Evolutionary conservation across 2,797 vertebrate genomes (phyloP).

Genomic region (Syngnathus rostellatus): DNA sequence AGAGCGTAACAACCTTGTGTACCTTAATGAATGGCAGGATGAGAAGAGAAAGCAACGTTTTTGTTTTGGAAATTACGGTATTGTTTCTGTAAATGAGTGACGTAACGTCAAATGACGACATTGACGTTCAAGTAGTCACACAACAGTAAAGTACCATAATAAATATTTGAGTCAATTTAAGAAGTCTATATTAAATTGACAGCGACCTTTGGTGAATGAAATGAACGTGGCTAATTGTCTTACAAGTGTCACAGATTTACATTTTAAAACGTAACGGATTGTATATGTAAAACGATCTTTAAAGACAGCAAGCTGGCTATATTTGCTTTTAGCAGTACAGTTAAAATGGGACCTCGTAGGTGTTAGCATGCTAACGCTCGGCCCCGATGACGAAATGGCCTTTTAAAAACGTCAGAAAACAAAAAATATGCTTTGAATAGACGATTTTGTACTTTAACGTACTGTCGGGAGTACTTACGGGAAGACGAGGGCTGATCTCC

Average conservation of each 20-base stretch:
- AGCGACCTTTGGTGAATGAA: background rate
- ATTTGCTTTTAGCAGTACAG: background rate
- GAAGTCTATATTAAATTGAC: background rate
- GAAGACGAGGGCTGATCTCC: slow-evolving; percentile 86
- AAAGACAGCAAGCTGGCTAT: slow-evolving; percentile 9
- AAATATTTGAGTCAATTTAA: background rate
- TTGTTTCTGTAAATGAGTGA: background rate
- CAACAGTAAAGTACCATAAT: background rate
- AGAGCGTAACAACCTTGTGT: slow-evolving; percentile 17
- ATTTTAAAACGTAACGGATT: background rate
- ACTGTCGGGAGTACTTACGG: slow-evolving; percentile 67
- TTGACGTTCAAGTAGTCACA: background rate
- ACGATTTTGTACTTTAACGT: background rate
- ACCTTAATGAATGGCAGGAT: slow-evolving; percentile 7
- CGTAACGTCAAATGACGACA: background rate
- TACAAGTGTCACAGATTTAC: background rate
- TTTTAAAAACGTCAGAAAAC: fast-evolving
- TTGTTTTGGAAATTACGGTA: slow-evolving; percentile 10
- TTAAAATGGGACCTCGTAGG: slow-evolving; percentile 20
- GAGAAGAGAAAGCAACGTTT: slow-evolving; percentile 19
- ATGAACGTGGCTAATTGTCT: background rate
- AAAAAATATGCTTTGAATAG: background rate
- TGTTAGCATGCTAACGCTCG: slow-evolving; percentile 43
- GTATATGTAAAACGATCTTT: background rate
- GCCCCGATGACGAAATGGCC: slow-evolving; percentile 2